Evolutionary conservation across 2,113 vertebrate genomes (phyloP).

Genomic region (Brachyhypopomus occidentalis): DNA sequence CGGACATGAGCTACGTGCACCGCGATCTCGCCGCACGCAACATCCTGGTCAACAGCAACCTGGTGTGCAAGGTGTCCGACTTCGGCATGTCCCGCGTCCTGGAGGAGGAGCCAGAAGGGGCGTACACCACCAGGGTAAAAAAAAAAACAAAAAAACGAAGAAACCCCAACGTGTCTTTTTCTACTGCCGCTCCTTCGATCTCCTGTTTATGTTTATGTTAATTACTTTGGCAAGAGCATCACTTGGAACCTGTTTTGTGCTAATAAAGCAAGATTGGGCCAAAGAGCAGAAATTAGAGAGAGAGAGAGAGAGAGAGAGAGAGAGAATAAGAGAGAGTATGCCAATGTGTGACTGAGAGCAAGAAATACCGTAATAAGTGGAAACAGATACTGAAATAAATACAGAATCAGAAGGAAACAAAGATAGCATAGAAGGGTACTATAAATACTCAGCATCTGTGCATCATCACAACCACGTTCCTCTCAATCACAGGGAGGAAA

Average conservation of each 20-base stretch:
- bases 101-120: conserved; percentile 94
- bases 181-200: not conserved
- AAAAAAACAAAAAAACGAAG: conserved; percentile 42
- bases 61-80: conserved; percentile 98
- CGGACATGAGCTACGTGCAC: conserved; percentile 98
- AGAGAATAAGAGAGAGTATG: no score
- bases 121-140: conserved; percentile 93
- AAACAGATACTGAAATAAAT: no score
- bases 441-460: conserved; percentile 1
- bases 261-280: no score
- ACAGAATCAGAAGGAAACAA: conserved; percentile 70
- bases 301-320: no score
- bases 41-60: conserved; percentile 96
- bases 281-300: no score
- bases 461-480: conserved; percentile 28
- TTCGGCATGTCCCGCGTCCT: conserved; percentile 97
- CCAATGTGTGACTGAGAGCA: no score
- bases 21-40: conserved; percentile 94
- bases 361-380: no score
- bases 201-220: conserved; percentile 28
- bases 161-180: conserved; percentile 20
- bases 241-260: no score
- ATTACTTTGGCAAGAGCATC: no score
- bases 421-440: conserved; percentile 11
- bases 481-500: conserved; percentile 87